Evolutionary conservation across 2,113 vertebrate genomes (phyloP).

Genomic region (Myotis brandtii): DNA sequence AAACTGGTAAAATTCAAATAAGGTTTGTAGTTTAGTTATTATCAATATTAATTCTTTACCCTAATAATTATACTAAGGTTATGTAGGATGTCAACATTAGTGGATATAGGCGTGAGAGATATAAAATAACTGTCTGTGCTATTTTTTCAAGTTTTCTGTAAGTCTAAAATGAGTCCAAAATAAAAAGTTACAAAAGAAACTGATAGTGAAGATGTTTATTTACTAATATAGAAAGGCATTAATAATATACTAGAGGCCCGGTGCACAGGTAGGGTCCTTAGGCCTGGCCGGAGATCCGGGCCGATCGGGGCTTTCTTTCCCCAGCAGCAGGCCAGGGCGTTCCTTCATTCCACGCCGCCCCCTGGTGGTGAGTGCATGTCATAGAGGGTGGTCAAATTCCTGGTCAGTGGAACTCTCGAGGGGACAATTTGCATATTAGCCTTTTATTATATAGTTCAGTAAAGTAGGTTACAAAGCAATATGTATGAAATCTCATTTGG

Average conservation of each 20-base stretch:
- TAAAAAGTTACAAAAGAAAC: neutral
- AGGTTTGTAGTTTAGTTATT: neutral
- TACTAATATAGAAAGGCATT: neutral
- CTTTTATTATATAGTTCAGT: neutral
- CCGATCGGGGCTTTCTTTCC: too few relatives aligned
- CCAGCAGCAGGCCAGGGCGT: too few relatives aligned
- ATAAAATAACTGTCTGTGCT: neutral
- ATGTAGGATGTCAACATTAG: neutral
- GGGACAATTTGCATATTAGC: too few relatives aligned
- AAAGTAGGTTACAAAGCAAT: constrained; percentile 18
- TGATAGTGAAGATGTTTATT: neutral
- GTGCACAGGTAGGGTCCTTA: too few relatives aligned
- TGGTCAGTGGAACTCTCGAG: too few relatives aligned
- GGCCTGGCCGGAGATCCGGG: too few relatives aligned
- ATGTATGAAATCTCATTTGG: neutral
- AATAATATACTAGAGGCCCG: neutral
- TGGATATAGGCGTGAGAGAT: neutral
- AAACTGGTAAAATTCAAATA: constrained; percentile 1
- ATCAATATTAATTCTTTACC: neutral
- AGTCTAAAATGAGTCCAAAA: constrained; percentile 16
- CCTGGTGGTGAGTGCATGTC: too few relatives aligned
- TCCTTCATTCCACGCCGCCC: too few relatives aligned
- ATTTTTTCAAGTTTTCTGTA: neutral
- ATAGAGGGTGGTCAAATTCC: too few relatives aligned
- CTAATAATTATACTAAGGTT: neutral